phyloP scores from a whole-genome alignment of 1,140 invertebrate species.

The Drosophila repleta region DNA sequence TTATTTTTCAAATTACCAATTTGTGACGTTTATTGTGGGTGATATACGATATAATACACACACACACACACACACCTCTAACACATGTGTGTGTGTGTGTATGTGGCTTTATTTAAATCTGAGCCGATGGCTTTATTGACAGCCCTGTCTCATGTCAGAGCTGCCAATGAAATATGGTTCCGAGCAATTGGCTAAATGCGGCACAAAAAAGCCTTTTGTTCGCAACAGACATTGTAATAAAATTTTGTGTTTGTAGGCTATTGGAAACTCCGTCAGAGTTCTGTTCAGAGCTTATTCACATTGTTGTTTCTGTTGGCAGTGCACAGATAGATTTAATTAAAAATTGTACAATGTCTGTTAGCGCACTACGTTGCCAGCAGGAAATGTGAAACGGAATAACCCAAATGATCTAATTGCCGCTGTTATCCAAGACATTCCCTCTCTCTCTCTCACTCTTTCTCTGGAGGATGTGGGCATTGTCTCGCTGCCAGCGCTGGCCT shows the following conservation, averaged over 20 bases:
- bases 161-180: conserved; percentile 69
- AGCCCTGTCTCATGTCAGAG: conserved; percentile 66
- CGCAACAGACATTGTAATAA: conserved; percentile 41
- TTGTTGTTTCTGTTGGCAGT: conserved; percentile 21
- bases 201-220: conserved; percentile 69
- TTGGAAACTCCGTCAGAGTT: conserved; percentile 71
- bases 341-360: conserved; percentile 68
- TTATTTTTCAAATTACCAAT: conserved; percentile 61
- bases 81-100: not conserved
- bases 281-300: conserved; percentile 33
- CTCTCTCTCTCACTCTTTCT: conserved; percentile 25
- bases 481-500: not conserved
- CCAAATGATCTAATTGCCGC: conserved; percentile 75
- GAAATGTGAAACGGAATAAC: conserved; percentile 72
- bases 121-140: conserved; percentile 71
- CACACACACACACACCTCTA: conserved; percentile 4
- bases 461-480: conserved; percentile 58
- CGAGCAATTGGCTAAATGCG: conserved; percentile 37
- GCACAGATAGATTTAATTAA: conserved; percentile 73
- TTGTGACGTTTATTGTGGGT: conserved; percentile 76
- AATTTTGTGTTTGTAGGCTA: conserved; percentile 43
- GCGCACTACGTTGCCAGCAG: conserved; percentile 57
- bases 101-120: conserved; percentile 56
- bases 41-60: conserved; percentile 45
- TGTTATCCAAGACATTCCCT: conserved; percentile 4